Evolutionary conservation across 2,888 invertebrate species (phyloP).

Genomic region (Panopea generosa): DNA sequence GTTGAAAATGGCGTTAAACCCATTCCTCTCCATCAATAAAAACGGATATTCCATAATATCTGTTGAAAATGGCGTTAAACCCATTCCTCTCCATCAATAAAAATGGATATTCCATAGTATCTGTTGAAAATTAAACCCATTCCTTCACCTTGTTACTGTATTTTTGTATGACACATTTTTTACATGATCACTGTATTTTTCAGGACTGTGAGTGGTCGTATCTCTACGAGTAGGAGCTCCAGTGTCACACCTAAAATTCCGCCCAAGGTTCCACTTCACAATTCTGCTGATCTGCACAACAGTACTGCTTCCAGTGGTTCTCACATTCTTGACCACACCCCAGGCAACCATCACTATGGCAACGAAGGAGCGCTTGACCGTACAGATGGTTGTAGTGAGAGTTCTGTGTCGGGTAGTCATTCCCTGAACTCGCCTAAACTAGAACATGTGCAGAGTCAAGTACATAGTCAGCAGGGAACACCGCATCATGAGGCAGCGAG

Average conservation of each 20-base stretch:
- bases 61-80: too few species aligned
- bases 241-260: constrained; percentile 83
- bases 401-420: constrained; percentile 81
- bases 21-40: too few species aligned
- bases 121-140: too few species aligned
- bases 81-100: too few species aligned
- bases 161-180: too few species aligned
- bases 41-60: too few species aligned
- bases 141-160: too few species aligned
- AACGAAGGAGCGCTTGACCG: constrained; percentile 76
- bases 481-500: constrained; percentile 49
- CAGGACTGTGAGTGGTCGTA: constrained; percentile 84
- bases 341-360: constrained; percentile 51
- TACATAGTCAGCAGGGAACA: constrained; percentile 58
- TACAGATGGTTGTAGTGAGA: constrained; percentile 80
- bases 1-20: too few species aligned
- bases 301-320: constrained; percentile 83
- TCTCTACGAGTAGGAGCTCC: constrained; percentile 82
- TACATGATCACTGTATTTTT: too few species aligned
- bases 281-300: constrained; percentile 82
- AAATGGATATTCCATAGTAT: too few species aligned
- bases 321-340: constrained; percentile 78
- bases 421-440: constrained; percentile 80
- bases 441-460: constrained; percentile 64
- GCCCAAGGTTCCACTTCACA: constrained; percentile 80